A percentile compares a stretch with the other conserved stretches of the same genome.
Conservation (phyloP, 2,888 invertebrate genomes). For the Meteorus colon region DNA sequence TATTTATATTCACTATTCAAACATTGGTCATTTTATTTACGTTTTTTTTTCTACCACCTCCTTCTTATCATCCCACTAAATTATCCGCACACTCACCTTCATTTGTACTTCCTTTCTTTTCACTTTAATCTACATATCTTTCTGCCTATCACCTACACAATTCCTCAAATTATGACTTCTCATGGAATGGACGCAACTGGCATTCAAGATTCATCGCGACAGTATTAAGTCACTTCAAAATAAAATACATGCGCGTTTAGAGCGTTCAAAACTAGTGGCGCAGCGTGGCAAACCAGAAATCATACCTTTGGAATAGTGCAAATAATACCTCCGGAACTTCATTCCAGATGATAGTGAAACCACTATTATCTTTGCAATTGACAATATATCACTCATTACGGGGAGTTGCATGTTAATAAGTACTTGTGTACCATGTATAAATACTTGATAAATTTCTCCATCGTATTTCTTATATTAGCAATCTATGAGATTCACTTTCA, state of each 20-base stretch:
- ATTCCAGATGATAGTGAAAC: not conserved
- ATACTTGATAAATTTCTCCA: not conserved
- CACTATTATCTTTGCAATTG: not conserved
- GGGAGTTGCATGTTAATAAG: not conserved
- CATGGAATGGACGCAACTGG: conserved; percentile 39
- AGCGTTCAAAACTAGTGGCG: conserved; percentile 90
- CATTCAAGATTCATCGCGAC: conserved; percentile 85
- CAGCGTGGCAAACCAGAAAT: conserved; percentile 91
- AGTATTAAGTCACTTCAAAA: conserved; percentile 89
- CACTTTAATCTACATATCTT: conserved; percentile 43
- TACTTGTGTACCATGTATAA: not conserved
- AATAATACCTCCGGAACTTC: not conserved
- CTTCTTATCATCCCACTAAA: conserved; percentile 50
- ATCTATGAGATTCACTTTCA: conserved; percentile 19
- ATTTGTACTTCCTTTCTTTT: conserved; percentile 45
- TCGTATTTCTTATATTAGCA: conserved; percentile 27
- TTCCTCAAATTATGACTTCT: conserved; percentile 54
- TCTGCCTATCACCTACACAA: not conserved
- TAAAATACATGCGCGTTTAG: conserved; percentile 90
- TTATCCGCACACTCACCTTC: conserved; percentile 14
- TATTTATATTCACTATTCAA: conserved; percentile 59
- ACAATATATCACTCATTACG: not conserved
- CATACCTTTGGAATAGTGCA: conserved; percentile 78
- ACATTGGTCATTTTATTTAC: conserved; percentile 67
- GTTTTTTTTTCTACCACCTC: conserved; percentile 68